Conservation (phyloP, 2,888 invertebrate genomes). For the Mayetiola destructor region DNA sequence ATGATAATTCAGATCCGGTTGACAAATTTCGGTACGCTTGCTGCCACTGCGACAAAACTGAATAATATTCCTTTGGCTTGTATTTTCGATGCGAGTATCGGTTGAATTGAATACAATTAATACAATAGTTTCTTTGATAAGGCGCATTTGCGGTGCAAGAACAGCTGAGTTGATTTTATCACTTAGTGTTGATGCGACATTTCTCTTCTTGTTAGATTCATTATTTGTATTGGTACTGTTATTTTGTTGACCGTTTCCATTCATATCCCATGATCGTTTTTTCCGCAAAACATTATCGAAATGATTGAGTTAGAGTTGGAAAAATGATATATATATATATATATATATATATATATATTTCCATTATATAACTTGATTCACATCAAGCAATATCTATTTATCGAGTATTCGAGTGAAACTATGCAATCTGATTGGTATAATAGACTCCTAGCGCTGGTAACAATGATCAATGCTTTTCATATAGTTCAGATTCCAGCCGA, state of each 20-base stretch:
- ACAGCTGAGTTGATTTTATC: background rate
- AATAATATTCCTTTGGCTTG: slow-evolving; percentile 60
- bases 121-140: slow-evolving; percentile 57
- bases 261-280: slow-evolving; percentile 17
- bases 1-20: slow-evolving; percentile 59
- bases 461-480: slow-evolving; percentile 15
- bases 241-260: background rate
- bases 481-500: slow-evolving; percentile 55
- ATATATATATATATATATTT: too few relatives aligned
- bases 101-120: slow-evolving; percentile 63
- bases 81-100: slow-evolving; percentile 59
- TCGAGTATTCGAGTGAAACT: too few relatives aligned
- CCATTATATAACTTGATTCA: too few relatives aligned
- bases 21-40: slow-evolving; percentile 39
- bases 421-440: too few relatives aligned
- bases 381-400: too few relatives aligned
- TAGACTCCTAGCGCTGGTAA: slow-evolving; percentile 13
- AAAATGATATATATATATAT: too few relatives aligned
- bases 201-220: too few relatives aligned
- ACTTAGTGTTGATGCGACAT: background rate
- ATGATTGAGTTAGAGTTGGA: slow-evolving; percentile 19
- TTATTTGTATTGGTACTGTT: background rate
- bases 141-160: slow-evolving; percentile 32
- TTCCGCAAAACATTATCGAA: slow-evolving; percentile 17
- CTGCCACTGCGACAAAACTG: slow-evolving; percentile 49